A percentile compares a stretch with the other conserved stretches of the same genome.
These are phyloP conservation scores for Coendou prehensilis DNA, from an alignment of 2,797 vertebrate genomes.

Conservation along the genomic window DNA sequence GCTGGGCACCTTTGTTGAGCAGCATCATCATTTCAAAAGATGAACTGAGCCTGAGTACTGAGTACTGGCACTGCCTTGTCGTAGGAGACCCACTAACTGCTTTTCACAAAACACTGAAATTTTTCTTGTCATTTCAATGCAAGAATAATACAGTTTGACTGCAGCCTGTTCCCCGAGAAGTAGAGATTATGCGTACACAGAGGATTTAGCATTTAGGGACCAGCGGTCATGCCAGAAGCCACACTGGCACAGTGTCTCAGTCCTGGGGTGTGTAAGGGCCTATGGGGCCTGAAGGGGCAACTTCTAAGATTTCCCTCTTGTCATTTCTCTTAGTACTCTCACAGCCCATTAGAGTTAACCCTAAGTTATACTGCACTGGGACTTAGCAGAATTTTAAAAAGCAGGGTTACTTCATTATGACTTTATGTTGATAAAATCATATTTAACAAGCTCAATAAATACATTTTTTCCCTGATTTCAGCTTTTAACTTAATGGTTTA, in stretches of 20 bases:
- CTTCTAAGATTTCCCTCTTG: background rate
- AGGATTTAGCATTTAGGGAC: background rate
- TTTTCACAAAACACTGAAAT: background rate
- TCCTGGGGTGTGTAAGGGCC: background rate
- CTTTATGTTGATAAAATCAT: background rate
- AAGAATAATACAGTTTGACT: background rate
- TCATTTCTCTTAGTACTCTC: background rate
- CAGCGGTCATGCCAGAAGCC: background rate
- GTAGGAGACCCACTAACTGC: background rate
- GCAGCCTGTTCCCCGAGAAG: background rate
- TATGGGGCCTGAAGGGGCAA: background rate
- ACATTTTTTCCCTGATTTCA: background rate
- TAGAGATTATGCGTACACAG: background rate
- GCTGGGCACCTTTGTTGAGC: background rate
- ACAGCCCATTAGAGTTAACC: background rate
- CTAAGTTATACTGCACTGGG: background rate
- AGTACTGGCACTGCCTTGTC: no score
- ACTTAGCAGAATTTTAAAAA: background rate
- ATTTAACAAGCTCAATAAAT: conserved; percentile 14
- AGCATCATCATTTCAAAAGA: background rate
- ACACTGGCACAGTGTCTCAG: no score
- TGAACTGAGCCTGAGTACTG: background rate
- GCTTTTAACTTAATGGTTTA: background rate
- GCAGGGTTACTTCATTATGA: background rate
- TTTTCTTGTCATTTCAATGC: background rate